Conservation (phyloP, 2,113 vertebrate species). For the Lagenorhynchus albirostris region DNA sequence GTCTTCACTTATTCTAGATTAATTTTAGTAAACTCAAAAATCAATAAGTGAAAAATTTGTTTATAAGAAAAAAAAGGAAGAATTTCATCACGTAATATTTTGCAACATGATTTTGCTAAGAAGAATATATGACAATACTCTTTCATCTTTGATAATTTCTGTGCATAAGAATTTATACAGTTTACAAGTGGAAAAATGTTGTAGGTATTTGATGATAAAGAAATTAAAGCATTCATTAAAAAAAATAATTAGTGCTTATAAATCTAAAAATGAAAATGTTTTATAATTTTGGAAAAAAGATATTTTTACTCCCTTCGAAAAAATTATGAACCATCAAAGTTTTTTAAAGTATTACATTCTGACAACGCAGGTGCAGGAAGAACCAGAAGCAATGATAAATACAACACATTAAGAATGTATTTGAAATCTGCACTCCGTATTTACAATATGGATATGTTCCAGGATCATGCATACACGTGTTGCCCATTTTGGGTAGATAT, state of each 20-base stretch:
- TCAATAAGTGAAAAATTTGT: neutral
- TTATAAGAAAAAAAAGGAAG: neutral
- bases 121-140: neutral
- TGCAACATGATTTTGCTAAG: neutral
- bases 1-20: neutral
- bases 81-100: neutral
- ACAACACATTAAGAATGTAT: neutral
- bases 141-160: neutral
- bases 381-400: neutral
- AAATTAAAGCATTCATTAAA: neutral
- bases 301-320: neutral
- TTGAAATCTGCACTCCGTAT: neutral
- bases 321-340: neutral
- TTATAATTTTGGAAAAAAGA: neutral
- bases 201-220: neutral
- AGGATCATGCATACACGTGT: neutral
- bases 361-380: neutral
- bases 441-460: neutral
- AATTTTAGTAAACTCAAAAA: neutral
- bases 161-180: neutral
- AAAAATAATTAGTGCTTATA: neutral
- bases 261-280: neutral
- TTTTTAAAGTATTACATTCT: neutral
- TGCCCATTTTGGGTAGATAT: neutral
- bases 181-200: neutral